phyloP scores from a whole-genome alignment of 2,797 vertebrate genomes.

The Varecia variegata region DNA sequence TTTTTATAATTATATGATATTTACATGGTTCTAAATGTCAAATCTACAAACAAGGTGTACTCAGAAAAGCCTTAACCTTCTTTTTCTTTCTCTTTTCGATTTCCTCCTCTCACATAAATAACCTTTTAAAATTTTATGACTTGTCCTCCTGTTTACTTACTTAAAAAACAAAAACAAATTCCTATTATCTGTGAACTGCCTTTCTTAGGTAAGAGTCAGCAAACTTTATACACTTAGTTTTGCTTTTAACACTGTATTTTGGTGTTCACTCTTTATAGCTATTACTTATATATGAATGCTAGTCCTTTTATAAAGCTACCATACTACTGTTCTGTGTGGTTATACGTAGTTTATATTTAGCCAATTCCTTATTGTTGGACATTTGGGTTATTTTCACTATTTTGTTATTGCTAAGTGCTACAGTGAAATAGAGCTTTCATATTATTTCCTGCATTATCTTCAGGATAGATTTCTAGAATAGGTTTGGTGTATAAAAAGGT shows the following conservation, averaged over 20 bases:
- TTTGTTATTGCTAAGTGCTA: not conserved
- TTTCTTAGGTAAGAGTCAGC: not conserved
- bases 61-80: not conserved
- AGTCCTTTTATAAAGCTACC: not conserved
- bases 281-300: not conserved
- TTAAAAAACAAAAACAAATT: not conserved
- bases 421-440: not conserved
- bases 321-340: not conserved
- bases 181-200: not conserved
- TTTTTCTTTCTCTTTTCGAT: not conserved
- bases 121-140: not conserved
- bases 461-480: not conserved
- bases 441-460: not conserved
- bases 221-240: not conserved
- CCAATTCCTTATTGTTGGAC: not conserved
- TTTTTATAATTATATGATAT: not conserved
- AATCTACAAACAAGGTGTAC: not conserved
- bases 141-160: not conserved
- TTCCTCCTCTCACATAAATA: not conserved
- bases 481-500: not conserved
- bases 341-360: not conserved
- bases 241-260: not conserved
- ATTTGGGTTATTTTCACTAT: not conserved
- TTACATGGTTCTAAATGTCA: not conserved
- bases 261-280: not conserved